These are phyloP conservation scores for Sisyra terminalis DNA, from an alignment of 2,888 invertebrate genomes.

Conservation along the genomic window DNA sequence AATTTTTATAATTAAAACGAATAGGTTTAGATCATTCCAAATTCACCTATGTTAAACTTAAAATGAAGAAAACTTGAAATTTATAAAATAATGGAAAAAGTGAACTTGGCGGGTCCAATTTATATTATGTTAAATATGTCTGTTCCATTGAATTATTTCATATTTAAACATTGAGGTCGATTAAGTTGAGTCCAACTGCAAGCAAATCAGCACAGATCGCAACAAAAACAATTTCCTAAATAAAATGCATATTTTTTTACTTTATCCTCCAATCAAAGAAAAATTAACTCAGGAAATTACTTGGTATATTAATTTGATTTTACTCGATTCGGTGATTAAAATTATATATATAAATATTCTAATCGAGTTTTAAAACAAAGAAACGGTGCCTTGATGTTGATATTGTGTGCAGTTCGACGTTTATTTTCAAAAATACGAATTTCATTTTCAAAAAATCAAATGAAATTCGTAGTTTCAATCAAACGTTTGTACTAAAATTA, in stretches of 20 bases:
- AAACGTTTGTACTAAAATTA: background rate
- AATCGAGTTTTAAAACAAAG: background rate
- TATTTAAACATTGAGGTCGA: no score
- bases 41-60: no score
- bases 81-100: no score
- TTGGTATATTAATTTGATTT: background rate
- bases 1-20: no score
- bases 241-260: background rate
- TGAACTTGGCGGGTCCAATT: no score
- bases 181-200: slow-evolving; percentile 3
- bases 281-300: slow-evolving; percentile 1
- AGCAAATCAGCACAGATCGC: slow-evolving; percentile 5
- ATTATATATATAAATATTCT: background rate
- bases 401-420: slow-evolving; percentile 5
- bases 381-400: slow-evolving; percentile 5
- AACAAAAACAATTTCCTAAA: background rate
- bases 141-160: background rate
- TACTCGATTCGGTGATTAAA: slow-evolving; percentile 1
- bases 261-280: background rate
- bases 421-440: no score
- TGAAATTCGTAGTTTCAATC: background rate
- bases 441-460: background rate
- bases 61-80: no score
- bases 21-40: no score
- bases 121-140: no score